Evolutionary conservation across 2,797 vertebrate genomes (phyloP).

Genomic region (Megaceryle alcyon): DNA sequence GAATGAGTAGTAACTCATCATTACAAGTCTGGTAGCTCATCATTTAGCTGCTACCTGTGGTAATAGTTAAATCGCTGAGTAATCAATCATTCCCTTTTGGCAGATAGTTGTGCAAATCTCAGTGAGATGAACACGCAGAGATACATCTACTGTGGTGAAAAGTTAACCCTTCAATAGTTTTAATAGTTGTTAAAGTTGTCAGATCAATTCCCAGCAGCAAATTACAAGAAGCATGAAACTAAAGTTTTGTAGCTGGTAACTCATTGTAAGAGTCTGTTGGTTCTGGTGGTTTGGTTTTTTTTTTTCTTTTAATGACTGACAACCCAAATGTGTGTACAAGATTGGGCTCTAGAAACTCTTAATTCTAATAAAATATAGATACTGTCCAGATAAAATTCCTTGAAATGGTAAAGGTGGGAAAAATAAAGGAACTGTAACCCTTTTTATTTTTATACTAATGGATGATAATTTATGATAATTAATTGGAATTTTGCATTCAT

Average conservation of each 20-base stretch:
- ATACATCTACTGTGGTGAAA: not conserved
- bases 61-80: not conserved
- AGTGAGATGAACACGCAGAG: not conserved
- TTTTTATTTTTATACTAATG: not conserved
- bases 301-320: not conserved
- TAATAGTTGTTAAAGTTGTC: not conserved
- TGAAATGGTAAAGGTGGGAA: not conserved
- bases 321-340: not conserved
- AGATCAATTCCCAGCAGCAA: not conserved
- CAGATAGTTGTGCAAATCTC: not conserved
- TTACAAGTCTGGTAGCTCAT: not conserved
- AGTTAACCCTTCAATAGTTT: not conserved
- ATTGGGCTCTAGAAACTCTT: not conserved
- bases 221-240: not conserved
- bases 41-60: not conserved
- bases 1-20: not conserved
- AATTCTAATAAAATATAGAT: not conserved
- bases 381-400: not conserved
- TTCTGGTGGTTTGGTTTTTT: not conserved
- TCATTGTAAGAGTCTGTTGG: not conserved
- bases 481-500: not conserved
- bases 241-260: not conserved
- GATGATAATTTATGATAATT: not conserved
- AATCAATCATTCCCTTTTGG: not conserved
- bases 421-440: not conserved